Base-by-base conservation (phyloP, 2,797 vertebrate genomes). In the Danio jaintianensis region DNA sequence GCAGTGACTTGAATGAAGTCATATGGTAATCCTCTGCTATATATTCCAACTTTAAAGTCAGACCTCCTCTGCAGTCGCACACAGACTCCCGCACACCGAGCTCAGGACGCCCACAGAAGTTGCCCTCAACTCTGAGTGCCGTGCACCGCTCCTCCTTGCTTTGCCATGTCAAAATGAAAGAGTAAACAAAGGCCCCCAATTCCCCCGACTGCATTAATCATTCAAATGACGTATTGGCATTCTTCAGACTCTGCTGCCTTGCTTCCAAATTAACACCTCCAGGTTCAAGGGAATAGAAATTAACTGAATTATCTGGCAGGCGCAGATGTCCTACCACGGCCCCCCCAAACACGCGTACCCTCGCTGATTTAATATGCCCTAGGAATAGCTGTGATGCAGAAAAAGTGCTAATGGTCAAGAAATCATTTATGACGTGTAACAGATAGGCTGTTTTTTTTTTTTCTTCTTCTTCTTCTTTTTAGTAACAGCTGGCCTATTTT, bases 201-300 rank as follows among this genome's bases (percentile, higher is more conserved):
- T 94, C 95, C 93, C 94, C 91, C 93, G 94, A 94, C 95, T 95
- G 93, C 95, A 96, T 96, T 96, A 96, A 95, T 96, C 95, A 96
- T 96, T 96, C 95, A 96, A 94, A 95, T 96, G 95, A 95, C 94
- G 94, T 95, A 95, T 95, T 96, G 96, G 95, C 95, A 96, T 96
- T 96, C 94, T 95, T 95, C 93, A 95, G 92, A 93, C 95, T 95
- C 93, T 91, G 93, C 94, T 95, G 94, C 95, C 94, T 93, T 93
- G 92, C 93, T 95, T 96, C 94, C 95, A 96, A 96, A 96, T 96
- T 95, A 96, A 96, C 95, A 96, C 96, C 95, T 96, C 95, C 94
- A 96, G 96, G 94, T 96, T 96, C 95, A 95, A 93, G 95, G 95
- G 96, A 96, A 96, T 96, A 95, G 94, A 96, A 96, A 96, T 95